Evolutionary conservation across 2,797 vertebrate species (phyloP).

Genomic region (Cryptoblepharus egeriae): DNA sequence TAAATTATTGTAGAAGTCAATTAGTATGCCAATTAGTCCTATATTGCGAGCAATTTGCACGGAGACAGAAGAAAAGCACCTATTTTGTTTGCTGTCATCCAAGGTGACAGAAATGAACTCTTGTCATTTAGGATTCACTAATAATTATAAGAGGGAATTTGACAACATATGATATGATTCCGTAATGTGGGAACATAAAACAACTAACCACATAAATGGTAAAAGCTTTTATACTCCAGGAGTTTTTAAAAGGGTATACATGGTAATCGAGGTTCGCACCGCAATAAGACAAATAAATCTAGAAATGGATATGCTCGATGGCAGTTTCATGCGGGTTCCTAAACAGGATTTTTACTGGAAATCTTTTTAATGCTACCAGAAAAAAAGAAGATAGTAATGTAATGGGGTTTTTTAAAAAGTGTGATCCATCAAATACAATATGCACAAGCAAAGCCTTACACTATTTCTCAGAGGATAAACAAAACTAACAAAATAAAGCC

Average conservation of each 20-base stretch:
- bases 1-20: slow-evolving; percentile 71
- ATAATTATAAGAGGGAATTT: slow-evolving; percentile 71
- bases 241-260: slow-evolving; percentile 69
- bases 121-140: slow-evolving; percentile 67
- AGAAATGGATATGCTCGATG: slow-evolving; percentile 63
- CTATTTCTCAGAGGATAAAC: slow-evolving; percentile 58
- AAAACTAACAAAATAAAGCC: slow-evolving; percentile 57
- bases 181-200: slow-evolving; percentile 65
- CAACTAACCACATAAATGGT: slow-evolving; percentile 64
- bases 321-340: slow-evolving; percentile 70
- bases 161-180: slow-evolving; percentile 67
- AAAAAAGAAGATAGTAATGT: slow-evolving; percentile 57
- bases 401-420: slow-evolving; percentile 46
- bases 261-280: slow-evolving; percentile 69
- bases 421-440: slow-evolving; percentile 61
- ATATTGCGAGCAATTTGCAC: slow-evolving; percentile 58
- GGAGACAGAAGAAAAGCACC: slow-evolving; percentile 46
- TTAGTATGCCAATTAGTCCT: slow-evolving; percentile 68
- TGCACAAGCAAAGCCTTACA: slow-evolving; percentile 27
- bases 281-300: slow-evolving; percentile 75
- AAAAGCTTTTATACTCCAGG: slow-evolving; percentile 71
- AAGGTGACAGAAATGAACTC: slow-evolving; percentile 62
- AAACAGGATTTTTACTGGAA: slow-evolving; percentile 75
- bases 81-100: slow-evolving; percentile 64
- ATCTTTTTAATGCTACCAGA: slow-evolving; percentile 54